These are phyloP conservation scores for Synergus gifuensis DNA, from an alignment of 2,888 invertebrate species.

Conservation along the genomic window DNA sequence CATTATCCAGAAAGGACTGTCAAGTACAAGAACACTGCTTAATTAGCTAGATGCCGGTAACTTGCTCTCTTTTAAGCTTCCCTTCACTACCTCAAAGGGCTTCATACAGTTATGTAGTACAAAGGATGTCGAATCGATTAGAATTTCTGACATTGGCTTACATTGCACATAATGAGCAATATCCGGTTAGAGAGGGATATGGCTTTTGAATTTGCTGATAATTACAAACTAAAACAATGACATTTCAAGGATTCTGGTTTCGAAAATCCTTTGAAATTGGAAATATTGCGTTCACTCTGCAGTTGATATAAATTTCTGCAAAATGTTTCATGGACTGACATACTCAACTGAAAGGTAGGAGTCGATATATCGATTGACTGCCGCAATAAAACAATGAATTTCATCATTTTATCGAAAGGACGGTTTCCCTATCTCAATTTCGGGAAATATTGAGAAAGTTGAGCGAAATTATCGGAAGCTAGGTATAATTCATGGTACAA, in stretches of 20 bases:
- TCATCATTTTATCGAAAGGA: slow-evolving; percentile 1
- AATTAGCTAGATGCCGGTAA: background rate
- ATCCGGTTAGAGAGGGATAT: background rate
- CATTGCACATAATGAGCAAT: background rate
- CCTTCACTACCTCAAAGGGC: background rate
- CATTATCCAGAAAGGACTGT: background rate
- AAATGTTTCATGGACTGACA: background rate
- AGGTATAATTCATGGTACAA: slow-evolving; percentile 1
- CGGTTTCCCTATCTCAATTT: slow-evolving; percentile 15
- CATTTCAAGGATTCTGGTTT: background rate
- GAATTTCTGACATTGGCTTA: background rate
- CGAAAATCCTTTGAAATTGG: too few relatives aligned
- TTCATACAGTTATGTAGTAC: background rate
- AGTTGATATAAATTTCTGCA: background rate
- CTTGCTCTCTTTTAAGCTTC: too few relatives aligned
- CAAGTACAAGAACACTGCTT: background rate
- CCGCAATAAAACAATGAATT: slow-evolving; percentile 16
- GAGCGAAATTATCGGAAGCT: slow-evolving; percentile 21
- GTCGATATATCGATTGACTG: slow-evolving; percentile 16
- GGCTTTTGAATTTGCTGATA: slow-evolving; percentile 23
- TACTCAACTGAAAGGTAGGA: background rate
- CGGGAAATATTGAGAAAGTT: slow-evolving; percentile 36
- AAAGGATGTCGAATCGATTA: background rate
- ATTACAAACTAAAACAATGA: background rate
- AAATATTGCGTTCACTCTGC: too few relatives aligned